Percentiles rank a stretch among this genome's conserved stretches.
Conservation (phyloP, 2,113 vertebrate species). For the Microcebus ravelobensis region DNA sequence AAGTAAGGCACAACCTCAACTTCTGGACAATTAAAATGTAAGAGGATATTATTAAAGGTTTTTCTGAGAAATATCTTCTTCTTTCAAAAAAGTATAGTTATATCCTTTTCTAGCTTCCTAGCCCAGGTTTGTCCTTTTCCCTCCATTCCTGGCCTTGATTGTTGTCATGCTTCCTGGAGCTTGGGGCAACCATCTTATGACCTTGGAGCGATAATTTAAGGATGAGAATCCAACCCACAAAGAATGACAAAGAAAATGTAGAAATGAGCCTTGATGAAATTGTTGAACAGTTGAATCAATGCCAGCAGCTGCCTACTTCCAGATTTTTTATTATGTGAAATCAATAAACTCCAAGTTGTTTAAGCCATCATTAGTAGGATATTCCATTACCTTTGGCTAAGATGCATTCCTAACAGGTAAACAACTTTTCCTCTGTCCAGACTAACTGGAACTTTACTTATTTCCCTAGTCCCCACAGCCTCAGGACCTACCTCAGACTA, state of each 20-base stretch:
- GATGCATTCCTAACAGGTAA: neutral
- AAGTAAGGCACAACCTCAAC: neutral
- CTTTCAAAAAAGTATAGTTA: neutral
- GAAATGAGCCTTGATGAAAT: neutral
- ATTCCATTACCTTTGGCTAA: neutral
- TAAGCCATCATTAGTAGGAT: constrained; percentile 7
- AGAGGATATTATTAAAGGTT: neutral
- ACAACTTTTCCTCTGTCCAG: neutral
- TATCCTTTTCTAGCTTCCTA: neutral
- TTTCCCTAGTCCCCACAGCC: neutral
- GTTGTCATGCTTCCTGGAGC: neutral
- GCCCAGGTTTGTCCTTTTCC: accelerated
- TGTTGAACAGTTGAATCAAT: neutral
- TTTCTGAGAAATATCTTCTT: neutral
- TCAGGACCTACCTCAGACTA: neutral
- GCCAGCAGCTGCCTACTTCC: neutral
- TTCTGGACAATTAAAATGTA: neutral
- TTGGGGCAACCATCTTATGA: neutral
- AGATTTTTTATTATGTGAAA: constrained; percentile 7
- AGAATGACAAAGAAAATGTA: neutral
- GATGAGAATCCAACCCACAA: neutral
- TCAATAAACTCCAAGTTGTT: neutral
- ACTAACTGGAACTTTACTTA: neutral
- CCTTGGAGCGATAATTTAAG: neutral
- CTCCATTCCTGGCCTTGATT: neutral